Evolutionary conservation across 2,113 vertebrate genomes (phyloP).

Genomic region (Myotis brandtii): DNA sequence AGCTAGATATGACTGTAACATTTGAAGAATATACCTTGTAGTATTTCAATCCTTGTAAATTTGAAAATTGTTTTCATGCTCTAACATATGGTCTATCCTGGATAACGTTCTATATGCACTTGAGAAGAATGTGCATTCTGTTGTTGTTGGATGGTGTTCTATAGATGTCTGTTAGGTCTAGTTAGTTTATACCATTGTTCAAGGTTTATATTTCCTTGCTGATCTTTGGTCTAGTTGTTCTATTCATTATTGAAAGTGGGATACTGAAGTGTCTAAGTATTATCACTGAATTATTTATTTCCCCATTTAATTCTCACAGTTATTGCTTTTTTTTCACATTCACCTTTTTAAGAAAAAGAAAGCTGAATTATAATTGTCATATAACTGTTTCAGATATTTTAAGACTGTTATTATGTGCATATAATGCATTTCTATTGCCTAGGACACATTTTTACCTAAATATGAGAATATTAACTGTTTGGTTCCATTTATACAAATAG

Average conservation of each 20-base stretch:
- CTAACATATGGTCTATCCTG: neutral
- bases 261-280: neutral
- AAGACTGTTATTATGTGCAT: neutral
- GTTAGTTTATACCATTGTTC: neutral
- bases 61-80: neutral
- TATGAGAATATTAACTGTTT: constrained; percentile 36
- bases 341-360: neutral
- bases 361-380: neutral
- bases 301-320: neutral
- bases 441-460: constrained; percentile 27
- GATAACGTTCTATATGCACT: neutral
- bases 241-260: neutral
- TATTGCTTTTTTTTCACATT: constrained; percentile 9
- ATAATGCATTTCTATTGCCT: neutral
- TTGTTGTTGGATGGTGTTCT: neutral
- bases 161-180: neutral
- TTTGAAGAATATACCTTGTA: neutral
- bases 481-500: constrained; percentile 3
- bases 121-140: neutral
- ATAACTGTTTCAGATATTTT: constrained; percentile 1
- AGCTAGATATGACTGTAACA: no score
- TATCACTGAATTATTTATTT: neutral
- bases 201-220: constrained; percentile 4
- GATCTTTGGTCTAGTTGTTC: neutral
- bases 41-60: neutral